A percentile compares a stretch with the other conserved stretches of the same genome.
Evolutionary conservation across 2,113 vertebrate genomes (phyloP).

Genomic region (Sceloporus tristichus): DNA sequence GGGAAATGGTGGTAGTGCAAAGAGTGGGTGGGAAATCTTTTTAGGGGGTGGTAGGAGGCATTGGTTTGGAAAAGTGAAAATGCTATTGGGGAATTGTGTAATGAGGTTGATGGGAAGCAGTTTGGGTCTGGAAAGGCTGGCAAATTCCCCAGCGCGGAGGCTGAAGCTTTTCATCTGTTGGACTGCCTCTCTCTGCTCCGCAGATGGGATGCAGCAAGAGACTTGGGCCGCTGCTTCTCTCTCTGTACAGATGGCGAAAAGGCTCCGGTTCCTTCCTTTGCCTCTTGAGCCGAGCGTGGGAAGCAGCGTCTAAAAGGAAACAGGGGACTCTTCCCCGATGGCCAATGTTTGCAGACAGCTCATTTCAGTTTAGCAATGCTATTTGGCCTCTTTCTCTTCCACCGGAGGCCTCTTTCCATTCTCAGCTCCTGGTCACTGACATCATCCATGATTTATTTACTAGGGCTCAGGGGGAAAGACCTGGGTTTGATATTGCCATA

Average conservation of each 20-base stretch:
- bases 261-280: slow-evolving; percentile 15
- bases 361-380: slow-evolving; percentile 41
- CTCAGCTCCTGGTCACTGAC: rapidly evolving
- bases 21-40: background rate
- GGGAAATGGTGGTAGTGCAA: background rate
- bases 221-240: background rate
- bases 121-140: background rate
- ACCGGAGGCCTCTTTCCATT: background rate
- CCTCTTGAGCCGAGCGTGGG: slow-evolving; percentile 20
- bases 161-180: slow-evolving; percentile 35
- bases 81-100: background rate
- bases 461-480: background rate
- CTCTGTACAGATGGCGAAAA: slow-evolving; percentile 23
- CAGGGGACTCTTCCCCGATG: slow-evolving; percentile 5
- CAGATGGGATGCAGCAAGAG: slow-evolving; percentile 40
- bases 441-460: background rate
- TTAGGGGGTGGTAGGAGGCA: background rate
- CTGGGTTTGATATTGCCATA: background rate
- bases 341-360: slow-evolving; percentile 51
- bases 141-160: slow-evolving; percentile 15
- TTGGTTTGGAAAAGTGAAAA: background rate
- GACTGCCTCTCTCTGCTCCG: slow-evolving; percentile 10
- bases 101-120: background rate
- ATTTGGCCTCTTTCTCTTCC: background rate
- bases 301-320: background rate